Conservation (phyloP, 1,140 invertebrate genomes). For the Conus ventricosus region DNA sequence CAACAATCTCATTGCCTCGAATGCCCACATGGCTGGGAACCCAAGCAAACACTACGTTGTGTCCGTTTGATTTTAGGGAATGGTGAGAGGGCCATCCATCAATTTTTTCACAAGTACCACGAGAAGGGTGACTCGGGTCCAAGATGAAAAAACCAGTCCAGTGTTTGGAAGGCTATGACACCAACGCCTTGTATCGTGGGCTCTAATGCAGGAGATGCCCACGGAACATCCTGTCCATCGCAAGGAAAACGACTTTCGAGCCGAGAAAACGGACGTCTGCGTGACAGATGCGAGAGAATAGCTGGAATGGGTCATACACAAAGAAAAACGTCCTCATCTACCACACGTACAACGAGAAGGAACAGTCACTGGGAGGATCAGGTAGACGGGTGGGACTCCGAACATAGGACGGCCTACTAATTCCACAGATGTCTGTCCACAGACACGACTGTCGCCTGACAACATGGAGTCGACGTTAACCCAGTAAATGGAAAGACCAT, state of each 20-base stretch:
- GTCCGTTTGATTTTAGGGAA: too few species aligned
- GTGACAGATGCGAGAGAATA: constrained; percentile 24
- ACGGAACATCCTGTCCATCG: constrained; percentile 34
- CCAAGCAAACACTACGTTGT: too few species aligned
- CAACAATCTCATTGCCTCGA: too few species aligned
- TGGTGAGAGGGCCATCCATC: too few species aligned
- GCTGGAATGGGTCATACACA: neutral
- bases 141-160: constrained; percentile 7
- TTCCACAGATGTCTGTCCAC: constrained; percentile 23
- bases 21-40: too few species aligned
- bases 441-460: neutral
- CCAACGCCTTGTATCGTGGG: constrained; percentile 42
- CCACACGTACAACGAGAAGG: too few species aligned
- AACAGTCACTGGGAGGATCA: neutral
- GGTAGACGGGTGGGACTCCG: neutral
- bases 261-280: constrained; percentile 2
- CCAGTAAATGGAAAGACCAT: neutral
- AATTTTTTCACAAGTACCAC: too few species aligned
- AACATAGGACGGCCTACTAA: neutral
- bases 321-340: neutral
- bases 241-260: neutral
- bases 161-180: constrained; percentile 43
- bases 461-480: neutral
- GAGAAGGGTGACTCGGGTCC: constrained; percentile 39
- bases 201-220: constrained; percentile 6